Percentiles rank a stretch among this genome's conserved stretches.
phyloP scores from a whole-genome alignment of 2,797 vertebrate species.

The Anas georgica region DNA sequence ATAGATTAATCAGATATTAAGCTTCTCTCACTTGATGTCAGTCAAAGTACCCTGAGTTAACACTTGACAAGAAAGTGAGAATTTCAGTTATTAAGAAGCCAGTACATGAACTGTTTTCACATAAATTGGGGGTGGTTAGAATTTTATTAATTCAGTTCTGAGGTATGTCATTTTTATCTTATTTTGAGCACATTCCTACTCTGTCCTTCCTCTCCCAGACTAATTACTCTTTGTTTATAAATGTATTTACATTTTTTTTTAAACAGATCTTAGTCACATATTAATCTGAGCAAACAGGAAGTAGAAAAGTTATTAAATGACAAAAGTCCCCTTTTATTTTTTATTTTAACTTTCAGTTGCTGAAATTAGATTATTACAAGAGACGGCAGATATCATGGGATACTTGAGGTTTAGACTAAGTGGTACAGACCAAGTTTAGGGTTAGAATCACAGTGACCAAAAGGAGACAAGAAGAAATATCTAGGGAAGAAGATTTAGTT shows the following conservation, averaged over 20 bases:
- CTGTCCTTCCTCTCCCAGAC: background rate
- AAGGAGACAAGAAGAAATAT: background rate
- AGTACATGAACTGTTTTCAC: background rate
- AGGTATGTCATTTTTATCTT: background rate
- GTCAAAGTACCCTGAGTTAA: background rate
- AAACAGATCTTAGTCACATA: background rate
- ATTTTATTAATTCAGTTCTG: background rate
- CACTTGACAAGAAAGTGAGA: background rate
- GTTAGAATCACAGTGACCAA: background rate
- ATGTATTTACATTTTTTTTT: background rate
- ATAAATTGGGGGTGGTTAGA: background rate
- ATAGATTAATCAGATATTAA: background rate
- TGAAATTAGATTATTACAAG: background rate
- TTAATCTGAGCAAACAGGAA: background rate
- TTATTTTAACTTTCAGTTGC: conserved; percentile 41
- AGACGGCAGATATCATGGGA: background rate
- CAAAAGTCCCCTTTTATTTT: background rate
- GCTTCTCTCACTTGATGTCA: background rate
- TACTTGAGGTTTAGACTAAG: background rate
- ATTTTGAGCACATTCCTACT: background rate
- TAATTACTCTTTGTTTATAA: conserved; percentile 4
- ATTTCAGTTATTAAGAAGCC: background rate
- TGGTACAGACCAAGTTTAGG: background rate
- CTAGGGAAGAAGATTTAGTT: background rate
- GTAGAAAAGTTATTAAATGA: conserved; percentile 15